Evolutionary conservation across 1,140 invertebrate species (phyloP).

Genomic region (Dendroctonus ponderosae): DNA sequence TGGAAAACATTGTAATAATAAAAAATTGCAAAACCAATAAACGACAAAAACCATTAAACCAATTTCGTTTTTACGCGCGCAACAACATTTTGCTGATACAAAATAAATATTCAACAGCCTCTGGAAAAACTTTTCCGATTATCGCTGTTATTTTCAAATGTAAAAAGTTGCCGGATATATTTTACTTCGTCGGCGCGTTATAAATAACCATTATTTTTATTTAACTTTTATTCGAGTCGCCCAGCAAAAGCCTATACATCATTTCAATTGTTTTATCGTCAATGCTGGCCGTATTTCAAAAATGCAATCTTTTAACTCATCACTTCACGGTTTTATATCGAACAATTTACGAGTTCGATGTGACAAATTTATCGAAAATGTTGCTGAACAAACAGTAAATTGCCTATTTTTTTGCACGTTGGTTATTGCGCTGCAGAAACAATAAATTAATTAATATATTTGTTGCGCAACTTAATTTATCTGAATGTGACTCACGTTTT

Average conservation of each 20-base stretch:
- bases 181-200: slow-evolving; percentile 10
- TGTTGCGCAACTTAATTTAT: no score
- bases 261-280: slow-evolving; percentile 37
- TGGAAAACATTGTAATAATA: no score
- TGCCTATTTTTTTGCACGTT: no score
- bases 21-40: no score
- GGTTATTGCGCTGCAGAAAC: no score
- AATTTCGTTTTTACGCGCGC: no score
- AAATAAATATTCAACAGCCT: no score
- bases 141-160: slow-evolving; percentile 20
- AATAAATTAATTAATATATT: no score
- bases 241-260: slow-evolving; percentile 26
- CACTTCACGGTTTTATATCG: slow-evolving; percentile 35
- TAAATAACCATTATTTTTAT: slow-evolving; percentile 26
- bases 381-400: slow-evolving; percentile 37
- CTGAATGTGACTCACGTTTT: no score
- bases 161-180: slow-evolving; percentile 19
- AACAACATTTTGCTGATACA: no score
- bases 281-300: slow-evolving; percentile 38
- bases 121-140: slow-evolving; percentile 19
- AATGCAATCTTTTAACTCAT: slow-evolving; percentile 44
- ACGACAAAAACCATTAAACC: no score
- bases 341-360: slow-evolving; percentile 31
- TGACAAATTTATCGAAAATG: slow-evolving; percentile 41
- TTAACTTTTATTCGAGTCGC: slow-evolving; percentile 20